Evolutionary conservation across 2,888 invertebrate species (phyloP).

Genomic region (Hetaerina titia): DNA sequence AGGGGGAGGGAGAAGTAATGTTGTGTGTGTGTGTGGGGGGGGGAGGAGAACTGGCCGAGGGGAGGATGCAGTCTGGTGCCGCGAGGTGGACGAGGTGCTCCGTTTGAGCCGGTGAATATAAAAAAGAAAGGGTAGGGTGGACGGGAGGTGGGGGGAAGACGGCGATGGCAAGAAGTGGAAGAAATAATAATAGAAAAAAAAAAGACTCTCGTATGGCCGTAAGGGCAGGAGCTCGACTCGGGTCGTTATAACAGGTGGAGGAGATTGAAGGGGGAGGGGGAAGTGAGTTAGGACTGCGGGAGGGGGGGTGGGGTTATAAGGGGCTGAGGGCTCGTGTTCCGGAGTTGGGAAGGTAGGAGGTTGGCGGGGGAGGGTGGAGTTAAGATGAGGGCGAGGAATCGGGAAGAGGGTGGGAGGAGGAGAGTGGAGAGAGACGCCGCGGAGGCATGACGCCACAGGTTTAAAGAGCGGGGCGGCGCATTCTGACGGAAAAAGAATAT

Average conservation of each 20-base stretch:
- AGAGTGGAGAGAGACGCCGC: neutral
- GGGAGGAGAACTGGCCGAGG: neutral
- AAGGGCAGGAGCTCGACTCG: conserved; percentile 58
- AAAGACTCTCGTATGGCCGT: conserved; percentile 42
- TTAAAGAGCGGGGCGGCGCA: neutral
- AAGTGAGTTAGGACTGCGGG: neutral
- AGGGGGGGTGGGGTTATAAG: neutral
- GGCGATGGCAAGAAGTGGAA: neutral
- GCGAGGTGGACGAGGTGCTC: neutral
- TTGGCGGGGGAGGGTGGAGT: neutral
- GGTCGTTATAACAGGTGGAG: conserved; percentile 61
- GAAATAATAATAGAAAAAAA: conserved; percentile 43
- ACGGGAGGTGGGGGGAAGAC: neutral
- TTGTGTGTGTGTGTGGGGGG: neutral
- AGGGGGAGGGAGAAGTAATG: neutral
- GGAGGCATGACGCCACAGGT: neutral
- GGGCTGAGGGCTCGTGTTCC: neutral
- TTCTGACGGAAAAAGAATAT: neutral
- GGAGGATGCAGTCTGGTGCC: neutral
- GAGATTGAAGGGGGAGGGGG: neutral
- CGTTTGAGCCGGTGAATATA: conserved; percentile 6
- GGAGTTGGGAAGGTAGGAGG: neutral
- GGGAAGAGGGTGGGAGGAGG: neutral
- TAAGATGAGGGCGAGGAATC: neutral
- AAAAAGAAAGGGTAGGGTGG: neutral